These are phyloP conservation scores for Onychomys arenicola DNA, from an alignment of 2,797 vertebrate genomes.

Conservation along the genomic window DNA sequence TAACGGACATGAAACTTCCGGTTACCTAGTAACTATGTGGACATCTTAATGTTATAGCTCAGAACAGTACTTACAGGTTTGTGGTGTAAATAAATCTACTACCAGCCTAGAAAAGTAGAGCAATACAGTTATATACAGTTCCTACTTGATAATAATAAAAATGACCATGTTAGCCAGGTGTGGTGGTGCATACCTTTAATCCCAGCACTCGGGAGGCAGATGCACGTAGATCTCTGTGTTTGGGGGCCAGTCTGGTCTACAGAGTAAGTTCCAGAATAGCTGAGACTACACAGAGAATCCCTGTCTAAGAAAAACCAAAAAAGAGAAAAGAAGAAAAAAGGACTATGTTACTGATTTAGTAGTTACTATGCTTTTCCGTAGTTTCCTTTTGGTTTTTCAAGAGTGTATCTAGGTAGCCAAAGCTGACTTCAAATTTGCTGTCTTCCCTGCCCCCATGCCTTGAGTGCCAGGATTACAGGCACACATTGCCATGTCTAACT, in stretches of 20 bases:
- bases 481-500: not conserved
- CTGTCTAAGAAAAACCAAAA: not conserved
- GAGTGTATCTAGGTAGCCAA: not conserved
- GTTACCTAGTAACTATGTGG: not conserved
- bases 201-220: not conserved
- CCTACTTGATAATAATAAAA: not conserved
- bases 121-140: not conserved
- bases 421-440: not conserved
- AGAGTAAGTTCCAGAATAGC: too few relatives aligned
- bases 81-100: not conserved
- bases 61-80: not conserved
- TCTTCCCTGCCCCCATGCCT: not conserved
- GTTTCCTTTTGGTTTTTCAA: not conserved
- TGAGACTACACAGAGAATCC: not conserved
- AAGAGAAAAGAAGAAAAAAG: too few relatives aligned
- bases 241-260: not conserved
- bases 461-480: not conserved
- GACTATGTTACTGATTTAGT: not conserved
- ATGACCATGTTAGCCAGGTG: not conserved
- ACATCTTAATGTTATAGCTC: too few relatives aligned
- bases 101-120: not conserved
- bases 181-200: not conserved
- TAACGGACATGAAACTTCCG: not conserved
- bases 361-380: not conserved
- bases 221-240: not conserved